A percentile compares a stretch with the other conserved stretches of the same genome.
These are phyloP conservation scores for Synodontis membranacea DNA, from an alignment of 2,113 vertebrate genomes.

Conservation along the genomic window DNA sequence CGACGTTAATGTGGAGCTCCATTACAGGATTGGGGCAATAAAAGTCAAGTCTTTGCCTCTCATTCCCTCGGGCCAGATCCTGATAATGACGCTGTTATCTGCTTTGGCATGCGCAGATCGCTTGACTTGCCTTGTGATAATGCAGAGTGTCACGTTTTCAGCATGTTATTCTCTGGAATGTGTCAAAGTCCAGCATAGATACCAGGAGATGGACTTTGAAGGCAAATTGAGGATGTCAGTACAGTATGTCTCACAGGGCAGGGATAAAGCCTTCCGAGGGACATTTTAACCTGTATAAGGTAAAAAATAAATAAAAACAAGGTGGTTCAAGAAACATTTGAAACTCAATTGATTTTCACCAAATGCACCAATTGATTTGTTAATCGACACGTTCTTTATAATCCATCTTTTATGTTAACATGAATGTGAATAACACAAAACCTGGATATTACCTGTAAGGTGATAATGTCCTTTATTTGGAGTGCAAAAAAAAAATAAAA, in stretches of 20 bases:
- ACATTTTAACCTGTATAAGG: background rate
- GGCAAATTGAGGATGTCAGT: constrained; percentile 23
- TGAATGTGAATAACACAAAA: background rate
- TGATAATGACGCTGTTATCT: constrained; percentile 46
- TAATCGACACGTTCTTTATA: background rate
- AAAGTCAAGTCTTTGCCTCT: constrained; percentile 18
- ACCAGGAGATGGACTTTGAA: constrained; percentile 46
- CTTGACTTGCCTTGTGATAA: constrained; percentile 12
- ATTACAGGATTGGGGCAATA: constrained; percentile 42
- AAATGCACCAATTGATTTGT: background rate
- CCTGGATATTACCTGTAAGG: background rate
- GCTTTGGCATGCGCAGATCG: constrained; percentile 36
- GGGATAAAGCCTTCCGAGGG: constrained; percentile 58
- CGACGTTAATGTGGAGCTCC: constrained; percentile 44
- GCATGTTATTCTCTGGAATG: constrained; percentile 5
- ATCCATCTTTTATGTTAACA: background rate
- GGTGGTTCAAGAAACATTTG: background rate
- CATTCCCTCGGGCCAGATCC: constrained; percentile 25
- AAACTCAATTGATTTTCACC: background rate
- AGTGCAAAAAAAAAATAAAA: background rate
- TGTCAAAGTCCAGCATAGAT: constrained; percentile 48
- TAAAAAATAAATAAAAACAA: background rate
- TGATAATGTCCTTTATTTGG: background rate
- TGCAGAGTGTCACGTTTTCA: constrained; percentile 35
- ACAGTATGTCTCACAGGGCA: constrained; percentile 2